phyloP scores from a whole-genome alignment of 1,140 invertebrate species.

The Lepidurus packardi region DNA sequence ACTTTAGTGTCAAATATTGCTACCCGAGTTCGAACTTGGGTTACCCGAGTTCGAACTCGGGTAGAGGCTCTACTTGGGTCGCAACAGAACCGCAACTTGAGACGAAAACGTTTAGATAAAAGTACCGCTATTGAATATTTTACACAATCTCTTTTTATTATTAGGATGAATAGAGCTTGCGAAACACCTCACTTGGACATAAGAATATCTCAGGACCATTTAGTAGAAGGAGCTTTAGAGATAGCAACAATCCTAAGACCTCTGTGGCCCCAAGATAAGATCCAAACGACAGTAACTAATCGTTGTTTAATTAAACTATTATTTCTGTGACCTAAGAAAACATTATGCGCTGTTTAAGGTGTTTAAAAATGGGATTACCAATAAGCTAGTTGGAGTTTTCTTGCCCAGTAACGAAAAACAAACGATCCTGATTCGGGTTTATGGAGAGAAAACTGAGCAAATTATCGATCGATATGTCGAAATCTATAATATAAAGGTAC shows the following conservation, averaged over 20 bases:
- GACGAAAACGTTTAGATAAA: no score
- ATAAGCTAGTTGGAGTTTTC: slow-evolving; percentile 80
- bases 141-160: background rate
- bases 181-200: background rate
- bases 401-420: slow-evolving; percentile 53
- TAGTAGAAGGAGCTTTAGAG: background rate
- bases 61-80: no score
- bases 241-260: background rate
- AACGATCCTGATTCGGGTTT: slow-evolving; percentile 80
- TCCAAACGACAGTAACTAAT: background rate
- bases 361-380: slow-evolving; percentile 93
- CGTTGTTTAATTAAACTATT: background rate
- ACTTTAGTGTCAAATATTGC: no score
- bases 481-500: slow-evolving; percentile 60
- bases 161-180: background rate
- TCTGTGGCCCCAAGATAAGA: background rate
- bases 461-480: slow-evolving; percentile 85
- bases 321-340: background rate
- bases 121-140: background rate
- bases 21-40: no score
- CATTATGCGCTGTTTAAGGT: slow-evolving; percentile 51
- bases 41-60: no score
- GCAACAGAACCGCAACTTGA: no score
- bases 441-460: slow-evolving; percentile 88
- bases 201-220: background rate